Percentiles rank a stretch among this genome's conserved stretches.
Evolutionary conservation across 2,888 invertebrate genomes (phyloP).

Genomic region (Pseudococcus jackbeardsleyi): DNA sequence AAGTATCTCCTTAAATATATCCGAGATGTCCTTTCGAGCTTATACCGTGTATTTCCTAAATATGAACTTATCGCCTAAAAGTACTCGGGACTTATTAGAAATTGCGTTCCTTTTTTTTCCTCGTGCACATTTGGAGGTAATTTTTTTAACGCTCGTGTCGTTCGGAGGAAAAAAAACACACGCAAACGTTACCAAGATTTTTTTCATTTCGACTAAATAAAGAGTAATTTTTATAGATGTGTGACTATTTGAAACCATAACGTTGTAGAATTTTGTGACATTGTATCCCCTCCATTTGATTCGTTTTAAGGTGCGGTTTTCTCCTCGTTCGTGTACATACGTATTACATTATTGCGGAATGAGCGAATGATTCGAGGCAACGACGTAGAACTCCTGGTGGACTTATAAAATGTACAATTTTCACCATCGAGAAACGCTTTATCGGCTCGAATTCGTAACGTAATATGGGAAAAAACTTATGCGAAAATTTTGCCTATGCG

Average conservation of each 20-base stretch:
- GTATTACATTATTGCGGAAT: background rate
- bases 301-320: background rate
- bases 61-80: slow-evolving; percentile 27
- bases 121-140: background rate
- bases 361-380: background rate
- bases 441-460: background rate
- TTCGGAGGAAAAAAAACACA: background rate
- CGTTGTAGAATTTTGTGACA: background rate
- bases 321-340: background rate
- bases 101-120: background rate
- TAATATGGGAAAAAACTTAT: background rate
- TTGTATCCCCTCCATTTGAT: background rate
- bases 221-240: background rate
- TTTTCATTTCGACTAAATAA: slow-evolving; percentile 14
- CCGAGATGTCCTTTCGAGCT: background rate
- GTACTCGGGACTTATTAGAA: background rate
- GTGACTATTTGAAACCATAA: background rate
- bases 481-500: background rate
- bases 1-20: background rate
- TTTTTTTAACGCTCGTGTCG: slow-evolving; percentile 3
- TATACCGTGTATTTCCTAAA: background rate
- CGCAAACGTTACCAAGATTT: background rate
- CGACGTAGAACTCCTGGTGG: background rate
- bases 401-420: background rate
- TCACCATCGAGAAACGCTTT: background rate